phyloP scores from a whole-genome alignment of 2,888 invertebrate species.

The Agrochola circellaris region DNA sequence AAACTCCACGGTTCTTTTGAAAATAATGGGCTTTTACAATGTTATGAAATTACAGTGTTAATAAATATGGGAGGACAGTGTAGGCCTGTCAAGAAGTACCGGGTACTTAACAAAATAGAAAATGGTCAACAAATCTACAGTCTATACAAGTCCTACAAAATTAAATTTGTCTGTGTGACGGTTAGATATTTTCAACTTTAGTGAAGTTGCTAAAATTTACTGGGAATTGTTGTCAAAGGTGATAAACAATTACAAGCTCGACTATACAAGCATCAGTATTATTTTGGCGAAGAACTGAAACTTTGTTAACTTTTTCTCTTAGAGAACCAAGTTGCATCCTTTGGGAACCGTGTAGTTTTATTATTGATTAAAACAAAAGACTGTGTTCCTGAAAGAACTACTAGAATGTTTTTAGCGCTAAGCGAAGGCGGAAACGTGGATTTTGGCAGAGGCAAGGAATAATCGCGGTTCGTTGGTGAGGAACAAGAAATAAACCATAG shows the following conservation, averaged over 20 bases:
- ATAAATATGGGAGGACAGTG: too few species aligned
- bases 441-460: conserved; percentile 43
- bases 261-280: neutral
- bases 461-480: conserved; percentile 28
- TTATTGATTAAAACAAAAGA: conserved; percentile 53
- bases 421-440: conserved; percentile 25
- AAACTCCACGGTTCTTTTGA: too few species aligned
- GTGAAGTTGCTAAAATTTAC: neutral
- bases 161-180: neutral
- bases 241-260: neutral
- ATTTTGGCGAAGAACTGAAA: conserved; percentile 35
- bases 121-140: too few species aligned
- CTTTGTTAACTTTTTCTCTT: conserved; percentile 39
- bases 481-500: conserved; percentile 26
- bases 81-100: too few species aligned
- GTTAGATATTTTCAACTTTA: neutral
- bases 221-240: neutral
- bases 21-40: too few species aligned
- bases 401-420: conserved; percentile 6
- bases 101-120: too few species aligned
- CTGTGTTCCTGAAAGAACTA: conserved; percentile 15
- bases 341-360: conserved; percentile 4
- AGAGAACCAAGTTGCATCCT: conserved; percentile 24
- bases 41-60: too few species aligned
- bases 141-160: too few species aligned